Evolutionary conservation across 2,113 vertebrate species (phyloP), one percentile per base, ranked within the genome.

Genomic region (Prunella himalayana): DNA sequence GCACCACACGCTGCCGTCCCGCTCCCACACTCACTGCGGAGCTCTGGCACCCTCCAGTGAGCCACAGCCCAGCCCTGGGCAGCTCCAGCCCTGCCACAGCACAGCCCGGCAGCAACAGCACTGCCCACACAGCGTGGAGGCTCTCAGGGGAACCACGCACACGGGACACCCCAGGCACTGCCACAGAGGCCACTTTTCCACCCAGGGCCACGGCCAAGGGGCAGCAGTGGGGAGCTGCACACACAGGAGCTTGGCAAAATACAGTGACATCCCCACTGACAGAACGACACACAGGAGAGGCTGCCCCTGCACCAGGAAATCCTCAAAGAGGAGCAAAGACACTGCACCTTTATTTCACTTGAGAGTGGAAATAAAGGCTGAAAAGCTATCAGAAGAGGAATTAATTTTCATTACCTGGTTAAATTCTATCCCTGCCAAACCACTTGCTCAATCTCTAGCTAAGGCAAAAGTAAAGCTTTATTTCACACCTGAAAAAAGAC

Each of bases 21-120:
- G 41, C 3, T 57, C 7, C 45, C 50, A 8, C 0, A 1, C 7
- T 4, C 31, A 8, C 33, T 37, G 37, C 37, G 13, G 28, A 37
- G 63, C 22, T 16, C 16, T 2, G 47, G 76, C 49, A 49, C 7
- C 47, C 71, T 37, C 10, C n/a, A 3, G 2, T 1, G 51, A 50
- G 42, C 6, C 42, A 2, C 31, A 1, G 5, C 37, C 33, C 13
- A 1, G 2, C 49, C 7, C 53, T 0, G 4, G 0, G 44, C 27
- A 6, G 42, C 1, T 28, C 5, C n/a, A 22, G 68, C 77, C 4
- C 11, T 2, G 45, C 3, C 24, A 14, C 2, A 5, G 78, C 42
- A 42, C 11, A 61, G 41, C 22, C 75, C 5, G 21, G 41, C 56
- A 21, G 33, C 70, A n/a, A 31, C 2, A 31, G 73, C 45, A 18